Conservation (phyloP, 2,113 vertebrate species). For the Myotis yumanensis region DNA sequence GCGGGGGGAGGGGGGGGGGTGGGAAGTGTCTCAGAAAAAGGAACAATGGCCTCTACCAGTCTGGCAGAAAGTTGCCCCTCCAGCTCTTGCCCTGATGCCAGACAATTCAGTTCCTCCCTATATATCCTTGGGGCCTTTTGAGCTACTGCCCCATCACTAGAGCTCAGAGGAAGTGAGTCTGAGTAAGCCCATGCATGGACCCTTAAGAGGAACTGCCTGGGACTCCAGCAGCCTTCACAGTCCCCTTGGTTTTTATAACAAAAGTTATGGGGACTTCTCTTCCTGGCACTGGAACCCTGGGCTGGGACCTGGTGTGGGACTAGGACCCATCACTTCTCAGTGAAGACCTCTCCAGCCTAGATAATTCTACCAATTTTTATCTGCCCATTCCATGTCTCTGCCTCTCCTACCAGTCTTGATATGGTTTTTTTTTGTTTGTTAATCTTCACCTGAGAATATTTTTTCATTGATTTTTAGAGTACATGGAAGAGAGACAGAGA, state of each 20-base stretch:
- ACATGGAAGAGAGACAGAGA: too few species aligned
- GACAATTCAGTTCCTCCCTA: neutral
- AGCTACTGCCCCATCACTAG: neutral
- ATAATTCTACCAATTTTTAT: neutral
- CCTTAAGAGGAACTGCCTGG: neutral
- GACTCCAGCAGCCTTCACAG: neutral
- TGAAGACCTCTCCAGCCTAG: neutral
- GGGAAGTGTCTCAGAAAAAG: neutral
- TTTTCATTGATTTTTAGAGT: too few species aligned
- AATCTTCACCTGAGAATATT: too few species aligned
- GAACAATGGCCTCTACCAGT: neutral
- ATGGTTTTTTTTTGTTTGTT: too few species aligned
- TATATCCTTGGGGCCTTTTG: neutral
- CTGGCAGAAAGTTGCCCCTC: neutral
- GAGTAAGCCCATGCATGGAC: too few species aligned
- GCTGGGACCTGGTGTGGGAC: neutral
- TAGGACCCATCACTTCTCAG: neutral
- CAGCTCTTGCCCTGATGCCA: neutral
- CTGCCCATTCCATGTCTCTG: neutral
- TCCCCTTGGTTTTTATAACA: neutral
- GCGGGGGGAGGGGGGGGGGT: neutral
- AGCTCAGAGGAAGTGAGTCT: neutral
- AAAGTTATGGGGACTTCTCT: neutral
- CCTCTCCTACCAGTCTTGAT: too few species aligned
- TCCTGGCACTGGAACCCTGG: neutral